Conservation (phyloP, 2,797 vertebrate genomes). For the Epinephelus malabaricus region DNA sequence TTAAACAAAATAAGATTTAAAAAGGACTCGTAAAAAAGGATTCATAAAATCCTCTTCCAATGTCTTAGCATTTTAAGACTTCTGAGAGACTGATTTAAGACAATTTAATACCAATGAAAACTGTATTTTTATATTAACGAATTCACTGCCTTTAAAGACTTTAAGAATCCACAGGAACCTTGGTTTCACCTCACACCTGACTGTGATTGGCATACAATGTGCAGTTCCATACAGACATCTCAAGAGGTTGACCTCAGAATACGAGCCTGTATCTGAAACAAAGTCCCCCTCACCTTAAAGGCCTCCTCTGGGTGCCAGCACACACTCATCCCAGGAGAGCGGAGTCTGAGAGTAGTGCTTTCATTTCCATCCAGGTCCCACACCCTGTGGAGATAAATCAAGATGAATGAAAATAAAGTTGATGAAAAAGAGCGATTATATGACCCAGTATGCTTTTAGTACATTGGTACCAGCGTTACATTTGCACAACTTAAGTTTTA, state of each 20-base stretch:
- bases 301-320: constrained; percentile 98
- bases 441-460: constrained; percentile 22
- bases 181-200: neutral
- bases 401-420: constrained; percentile 18
- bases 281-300: constrained; percentile 88
- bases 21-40: too few relatives aligned
- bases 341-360: constrained; percentile 90
- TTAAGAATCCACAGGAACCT: too few relatives aligned
- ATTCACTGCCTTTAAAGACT: too few relatives aligned
- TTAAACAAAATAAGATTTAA: too few relatives aligned
- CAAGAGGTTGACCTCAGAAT: neutral
- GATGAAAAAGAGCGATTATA: neutral
- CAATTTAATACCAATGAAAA: too few relatives aligned
- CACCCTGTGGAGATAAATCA: constrained; percentile 83
- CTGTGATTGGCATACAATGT: neutral
- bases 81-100: too few relatives aligned
- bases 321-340: constrained; percentile 95
- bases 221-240: neutral
- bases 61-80: too few relatives aligned
- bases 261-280: neutral
- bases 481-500: neutral
- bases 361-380: constrained; percentile 96
- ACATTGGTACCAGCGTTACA: constrained; percentile 6
- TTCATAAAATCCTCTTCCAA: too few relatives aligned
- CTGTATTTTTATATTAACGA: too few relatives aligned